These are phyloP conservation scores for Cyanoramphus novaezelandiae DNA, from an alignment of 2,113 vertebrate genomes.

Conservation along the genomic window DNA sequence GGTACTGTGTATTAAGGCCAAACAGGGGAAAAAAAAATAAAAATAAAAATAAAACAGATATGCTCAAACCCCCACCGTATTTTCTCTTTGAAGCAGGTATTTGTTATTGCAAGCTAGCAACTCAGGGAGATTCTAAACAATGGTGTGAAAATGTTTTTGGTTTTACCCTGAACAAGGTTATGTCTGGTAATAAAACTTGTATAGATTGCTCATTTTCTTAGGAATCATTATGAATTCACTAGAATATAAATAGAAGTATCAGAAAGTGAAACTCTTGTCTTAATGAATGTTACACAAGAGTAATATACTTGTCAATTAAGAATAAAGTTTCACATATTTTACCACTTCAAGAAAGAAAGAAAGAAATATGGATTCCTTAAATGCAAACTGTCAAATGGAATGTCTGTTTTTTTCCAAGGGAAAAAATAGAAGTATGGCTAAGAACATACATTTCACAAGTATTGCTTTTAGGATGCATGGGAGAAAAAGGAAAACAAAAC, in stretches of 20 bases:
- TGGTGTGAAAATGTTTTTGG: background rate
- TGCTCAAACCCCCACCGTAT: fast-evolving
- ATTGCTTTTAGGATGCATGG: background rate
- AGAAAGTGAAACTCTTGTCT: background rate
- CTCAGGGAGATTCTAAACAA: background rate
- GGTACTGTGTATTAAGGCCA: background rate
- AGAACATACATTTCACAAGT: background rate
- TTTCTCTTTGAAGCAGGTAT: background rate
- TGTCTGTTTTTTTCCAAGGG: background rate
- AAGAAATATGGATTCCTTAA: background rate
- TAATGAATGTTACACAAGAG: background rate
- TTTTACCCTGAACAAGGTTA: background rate
- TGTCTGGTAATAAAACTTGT: background rate
- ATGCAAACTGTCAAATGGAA: background rate
- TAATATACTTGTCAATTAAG: background rate
- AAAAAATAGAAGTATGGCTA: background rate
- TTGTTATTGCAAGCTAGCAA: background rate
- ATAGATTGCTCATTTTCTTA: background rate
- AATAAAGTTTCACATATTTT: background rate
- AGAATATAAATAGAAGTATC: background rate
- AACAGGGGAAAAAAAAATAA: background rate
- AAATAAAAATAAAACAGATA: background rate
- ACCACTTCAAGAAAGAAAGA: background rate
- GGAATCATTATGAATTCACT: background rate
- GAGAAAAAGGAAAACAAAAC: background rate